phyloP scores from a whole-genome alignment of 2,797 vertebrate genomes.

The Streptopelia turtur region DNA sequence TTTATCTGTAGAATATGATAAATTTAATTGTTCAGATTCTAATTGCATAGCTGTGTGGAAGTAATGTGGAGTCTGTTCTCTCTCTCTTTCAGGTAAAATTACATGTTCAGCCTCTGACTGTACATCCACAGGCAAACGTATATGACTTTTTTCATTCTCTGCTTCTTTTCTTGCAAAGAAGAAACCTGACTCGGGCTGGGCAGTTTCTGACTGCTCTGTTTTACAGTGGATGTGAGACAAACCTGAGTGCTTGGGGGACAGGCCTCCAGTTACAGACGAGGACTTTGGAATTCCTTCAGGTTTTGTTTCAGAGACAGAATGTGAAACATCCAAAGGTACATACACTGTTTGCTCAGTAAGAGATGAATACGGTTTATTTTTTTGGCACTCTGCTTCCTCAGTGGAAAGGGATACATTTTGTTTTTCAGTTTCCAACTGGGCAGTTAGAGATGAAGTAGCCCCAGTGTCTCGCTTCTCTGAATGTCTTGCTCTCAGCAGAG shows the following conservation, averaged over 20 bases:
- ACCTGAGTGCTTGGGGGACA: background rate
- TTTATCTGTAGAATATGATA: conserved; percentile 37
- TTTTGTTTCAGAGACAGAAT: background rate
- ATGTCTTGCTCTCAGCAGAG: background rate
- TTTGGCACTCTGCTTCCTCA: background rate
- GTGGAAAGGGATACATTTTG: background rate
- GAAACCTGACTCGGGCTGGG: background rate
- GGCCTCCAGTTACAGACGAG: background rate
- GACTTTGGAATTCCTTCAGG: background rate
- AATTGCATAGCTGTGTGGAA: conserved; percentile 50
- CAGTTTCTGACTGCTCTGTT: background rate
- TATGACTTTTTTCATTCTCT: background rate
- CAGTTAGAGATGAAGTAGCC: background rate
- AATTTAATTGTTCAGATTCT: conserved; percentile 62
- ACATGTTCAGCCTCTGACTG: background rate
- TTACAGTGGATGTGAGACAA: background rate
- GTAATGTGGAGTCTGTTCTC: background rate
- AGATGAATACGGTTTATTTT: background rate
- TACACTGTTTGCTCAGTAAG: background rate
- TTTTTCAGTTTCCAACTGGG: background rate
- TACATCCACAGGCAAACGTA: background rate
- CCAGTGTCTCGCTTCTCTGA: background rate
- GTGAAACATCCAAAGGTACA: background rate
- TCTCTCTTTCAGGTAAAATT: conserved; percentile 31
- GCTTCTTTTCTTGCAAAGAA: background rate